Base-by-base conservation (phyloP, 2,888 invertebrate genomes). In the Nomada hirtipes region DNA sequence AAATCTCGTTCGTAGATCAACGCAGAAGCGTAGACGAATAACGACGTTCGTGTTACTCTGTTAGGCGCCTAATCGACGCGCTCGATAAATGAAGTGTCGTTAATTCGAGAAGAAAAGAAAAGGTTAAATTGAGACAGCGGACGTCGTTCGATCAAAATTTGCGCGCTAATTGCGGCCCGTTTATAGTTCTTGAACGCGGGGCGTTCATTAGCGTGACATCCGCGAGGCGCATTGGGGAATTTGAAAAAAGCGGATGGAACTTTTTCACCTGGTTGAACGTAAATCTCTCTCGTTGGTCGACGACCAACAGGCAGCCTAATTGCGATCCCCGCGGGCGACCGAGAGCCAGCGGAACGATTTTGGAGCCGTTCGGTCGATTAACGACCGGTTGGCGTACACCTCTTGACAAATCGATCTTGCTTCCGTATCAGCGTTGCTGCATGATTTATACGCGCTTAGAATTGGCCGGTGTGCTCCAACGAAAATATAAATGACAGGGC, bases 341-440 rank as follows among this genome's bases (percentile, higher is more conserved):
- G 59, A 74, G 53, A 57, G 50, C 57, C 64, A n/a, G 52, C 57
- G 61, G 57, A 83, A 64, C 70, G 76, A 83, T 82, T 84, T 82
- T 53, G 79, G 68, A 52, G 50, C 50, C 23, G 76, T 59, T 69
- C 65, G 75, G 59, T 36, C 78, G 79, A 70, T 76, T 76, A 80
- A 84, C 83, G 83, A 77, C 64, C 80, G 71, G 67, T 50, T 71
- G 63, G 76, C 47, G 67, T 50, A 61, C 50, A 61, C 52, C 50
- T 79, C 83, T 83, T 79, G 72, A 79, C 79, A 83, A 84, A 84
- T 83, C 79, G 78, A 75, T 72, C 20, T 63, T 50, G 78, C 82
- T 82, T 77, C 83, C 74, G 83, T 78, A 71, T 77, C 73, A 36
- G 59, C 63, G 65, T 29, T 55, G 50, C 44, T 18, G 20, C 15